phyloP scores from a whole-genome alignment of 2,113 vertebrate species.

The Lipotes vexillifer region DNA sequence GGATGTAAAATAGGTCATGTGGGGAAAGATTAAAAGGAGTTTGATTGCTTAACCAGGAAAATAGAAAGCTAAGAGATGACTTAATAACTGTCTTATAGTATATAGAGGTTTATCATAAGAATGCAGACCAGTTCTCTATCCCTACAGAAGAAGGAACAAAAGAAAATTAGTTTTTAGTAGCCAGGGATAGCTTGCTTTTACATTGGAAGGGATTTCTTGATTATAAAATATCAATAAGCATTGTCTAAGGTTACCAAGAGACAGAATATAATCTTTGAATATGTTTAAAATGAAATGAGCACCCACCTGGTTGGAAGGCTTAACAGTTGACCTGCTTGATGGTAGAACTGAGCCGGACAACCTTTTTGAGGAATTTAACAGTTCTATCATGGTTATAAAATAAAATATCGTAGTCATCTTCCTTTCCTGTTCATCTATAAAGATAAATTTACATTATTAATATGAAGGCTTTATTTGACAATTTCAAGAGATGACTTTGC shows the following conservation, averaged over 20 bases:
- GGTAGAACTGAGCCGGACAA: neutral
- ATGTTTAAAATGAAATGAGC: neutral
- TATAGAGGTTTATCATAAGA: neutral
- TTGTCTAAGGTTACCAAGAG: neutral
- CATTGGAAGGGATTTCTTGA: neutral
- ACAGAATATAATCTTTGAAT: neutral
- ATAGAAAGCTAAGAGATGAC: neutral
- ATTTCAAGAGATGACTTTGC: neutral
- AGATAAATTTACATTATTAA: neutral
- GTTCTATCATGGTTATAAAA: neutral
- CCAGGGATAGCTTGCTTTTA: neutral
- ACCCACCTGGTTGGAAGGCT: neutral
- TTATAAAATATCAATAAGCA: neutral
- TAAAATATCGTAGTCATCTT: neutral
- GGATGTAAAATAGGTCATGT: constrained; percentile 34
- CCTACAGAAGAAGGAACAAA: neutral
- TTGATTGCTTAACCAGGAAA: constrained; percentile 39
- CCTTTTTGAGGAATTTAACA: neutral
- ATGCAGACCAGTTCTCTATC: neutral
- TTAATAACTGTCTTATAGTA: neutral
- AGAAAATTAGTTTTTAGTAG: neutral
- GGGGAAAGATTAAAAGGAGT: constrained; percentile 34
- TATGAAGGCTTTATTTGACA: neutral
- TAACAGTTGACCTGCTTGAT: neutral
- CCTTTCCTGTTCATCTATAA: neutral